Percentiles rank a stretch among this genome's conserved stretches.
phyloP scores from a whole-genome alignment of 2,797 vertebrate species.

The Antennarius maculatus region DNA sequence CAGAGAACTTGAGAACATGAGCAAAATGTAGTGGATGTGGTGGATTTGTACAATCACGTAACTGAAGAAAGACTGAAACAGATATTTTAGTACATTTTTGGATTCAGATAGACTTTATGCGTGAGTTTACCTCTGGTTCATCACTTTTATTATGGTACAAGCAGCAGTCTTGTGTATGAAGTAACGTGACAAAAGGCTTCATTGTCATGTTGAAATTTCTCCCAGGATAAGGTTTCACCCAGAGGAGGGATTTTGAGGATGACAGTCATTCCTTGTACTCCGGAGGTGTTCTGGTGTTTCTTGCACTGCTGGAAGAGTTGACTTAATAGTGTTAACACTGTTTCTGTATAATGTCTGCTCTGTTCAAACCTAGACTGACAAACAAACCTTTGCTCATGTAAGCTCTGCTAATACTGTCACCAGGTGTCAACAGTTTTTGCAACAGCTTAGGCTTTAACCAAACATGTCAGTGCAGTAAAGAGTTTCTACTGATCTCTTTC shows the following conservation, averaged over 20 bases:
- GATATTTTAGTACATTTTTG: constrained; percentile 3
- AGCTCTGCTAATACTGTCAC: constrained; percentile 29
- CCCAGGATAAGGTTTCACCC: constrained; percentile 80
- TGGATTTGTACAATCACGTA: constrained; percentile 8
- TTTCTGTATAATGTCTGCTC: constrained; percentile 40
- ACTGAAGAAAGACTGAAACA: background rate
- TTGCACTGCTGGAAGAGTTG: constrained; percentile 8
- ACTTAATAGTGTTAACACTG: constrained; percentile 23
- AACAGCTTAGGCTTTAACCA: background rate
- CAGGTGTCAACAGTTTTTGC: constrained; percentile 40
- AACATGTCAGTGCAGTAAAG: background rate
- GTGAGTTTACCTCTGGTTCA: background rate
- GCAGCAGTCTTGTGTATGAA: constrained; percentile 39
- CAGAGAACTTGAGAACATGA: constrained; percentile 25
- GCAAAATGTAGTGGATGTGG: constrained; percentile 25
- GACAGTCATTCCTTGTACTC: constrained; percentile 69
- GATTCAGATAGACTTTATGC: too few species aligned
- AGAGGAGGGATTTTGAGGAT: constrained; percentile 70
- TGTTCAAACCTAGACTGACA: constrained; percentile 11
- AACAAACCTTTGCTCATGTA: constrained; percentile 21
- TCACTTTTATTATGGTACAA: constrained; percentile 47
- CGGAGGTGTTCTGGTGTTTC: constrained; percentile 56
- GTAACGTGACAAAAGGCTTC: constrained; percentile 73
- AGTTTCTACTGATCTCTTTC: too few species aligned
- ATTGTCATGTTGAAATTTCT: constrained; percentile 75